phyloP scores from a whole-genome alignment of 1,140 invertebrate genomes.

The Cydia amplana region DNA sequence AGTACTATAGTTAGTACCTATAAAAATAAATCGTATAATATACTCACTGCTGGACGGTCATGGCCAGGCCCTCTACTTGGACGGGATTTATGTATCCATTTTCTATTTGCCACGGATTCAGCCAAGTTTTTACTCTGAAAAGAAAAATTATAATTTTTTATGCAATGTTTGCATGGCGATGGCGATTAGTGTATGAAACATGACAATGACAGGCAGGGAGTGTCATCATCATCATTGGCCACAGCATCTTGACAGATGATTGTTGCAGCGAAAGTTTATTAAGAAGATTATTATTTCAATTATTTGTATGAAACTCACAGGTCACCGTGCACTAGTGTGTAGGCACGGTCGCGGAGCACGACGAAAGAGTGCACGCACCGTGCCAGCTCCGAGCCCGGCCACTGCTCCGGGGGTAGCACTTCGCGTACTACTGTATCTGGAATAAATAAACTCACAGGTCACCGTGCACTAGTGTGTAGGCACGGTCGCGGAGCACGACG shows the following conservation, averaged over 20 bases:
- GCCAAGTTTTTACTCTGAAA: constrained; percentile 83
- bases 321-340: constrained; percentile 81
- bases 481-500: constrained; percentile 79
- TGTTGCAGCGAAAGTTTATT: no score
- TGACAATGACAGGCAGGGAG: no score
- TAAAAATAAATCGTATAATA: no score
- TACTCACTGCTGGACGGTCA: constrained; percentile 44
- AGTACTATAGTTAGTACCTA: no score
- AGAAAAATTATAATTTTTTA: constrained; percentile 23
- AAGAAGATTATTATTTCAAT: no score
- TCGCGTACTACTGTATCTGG: constrained; percentile 48
- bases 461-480: constrained; percentile 79
- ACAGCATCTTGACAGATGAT: no score
- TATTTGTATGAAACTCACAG: constrained; percentile 81
- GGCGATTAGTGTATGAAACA: no score
- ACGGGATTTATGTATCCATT: constrained; percentile 84
- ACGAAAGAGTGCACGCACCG: constrained; percentile 81
- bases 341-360: constrained; percentile 79
- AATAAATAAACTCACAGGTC: constrained; percentile 84
- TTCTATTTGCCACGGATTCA: constrained; percentile 85
- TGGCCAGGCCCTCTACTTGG: constrained; percentile 80
- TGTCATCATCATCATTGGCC: no score
- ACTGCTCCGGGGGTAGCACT: constrained; percentile 79
- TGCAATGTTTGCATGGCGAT: no score
- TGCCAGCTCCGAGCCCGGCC: constrained; percentile 82